These are phyloP conservation scores for Hipposideros armiger DNA, from an alignment of 2,113 vertebrate species.

Conservation along the genomic window DNA sequence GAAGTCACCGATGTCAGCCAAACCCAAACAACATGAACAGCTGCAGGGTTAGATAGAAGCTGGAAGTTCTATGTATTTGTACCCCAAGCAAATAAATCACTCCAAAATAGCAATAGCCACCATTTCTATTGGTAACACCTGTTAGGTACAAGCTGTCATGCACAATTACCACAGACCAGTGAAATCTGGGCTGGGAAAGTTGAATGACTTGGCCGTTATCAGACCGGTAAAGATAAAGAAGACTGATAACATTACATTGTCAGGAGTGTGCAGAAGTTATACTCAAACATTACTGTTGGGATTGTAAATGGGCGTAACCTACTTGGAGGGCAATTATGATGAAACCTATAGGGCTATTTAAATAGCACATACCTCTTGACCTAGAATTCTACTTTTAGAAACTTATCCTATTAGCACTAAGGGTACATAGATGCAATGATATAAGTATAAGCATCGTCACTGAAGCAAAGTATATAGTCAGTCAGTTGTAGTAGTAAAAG, in stretches of 20 bases:
- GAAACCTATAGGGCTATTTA: slow-evolving; percentile 28
- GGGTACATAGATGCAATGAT: neutral
- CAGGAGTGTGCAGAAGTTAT: neutral
- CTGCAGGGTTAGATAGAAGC: neutral
- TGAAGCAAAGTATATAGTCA: neutral
- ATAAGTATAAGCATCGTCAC: neutral
- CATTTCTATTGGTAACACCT: neutral
- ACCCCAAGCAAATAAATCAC: neutral
- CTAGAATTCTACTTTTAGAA: slow-evolving; percentile 11
- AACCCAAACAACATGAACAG: neutral
- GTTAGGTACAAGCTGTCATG: neutral
- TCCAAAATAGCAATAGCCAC: neutral
- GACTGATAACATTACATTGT: neutral
- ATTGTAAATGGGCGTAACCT: neutral
- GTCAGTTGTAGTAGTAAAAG: neutral
- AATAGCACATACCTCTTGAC: slow-evolving; percentile 12
- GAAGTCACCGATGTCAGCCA: neutral
- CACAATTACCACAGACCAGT: neutral
- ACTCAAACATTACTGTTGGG: neutral
- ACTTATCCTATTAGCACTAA: neutral
- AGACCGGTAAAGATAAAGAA: neutral
- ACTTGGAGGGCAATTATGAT: neutral
- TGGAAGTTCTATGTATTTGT: neutral
- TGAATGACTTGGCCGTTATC: neutral
- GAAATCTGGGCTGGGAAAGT: neutral